Evolutionary conservation across 1,140 invertebrate genomes (phyloP), one percentile per base, ranked within the genome.

Genomic region (Dendrolimus kikuchii): DNA sequence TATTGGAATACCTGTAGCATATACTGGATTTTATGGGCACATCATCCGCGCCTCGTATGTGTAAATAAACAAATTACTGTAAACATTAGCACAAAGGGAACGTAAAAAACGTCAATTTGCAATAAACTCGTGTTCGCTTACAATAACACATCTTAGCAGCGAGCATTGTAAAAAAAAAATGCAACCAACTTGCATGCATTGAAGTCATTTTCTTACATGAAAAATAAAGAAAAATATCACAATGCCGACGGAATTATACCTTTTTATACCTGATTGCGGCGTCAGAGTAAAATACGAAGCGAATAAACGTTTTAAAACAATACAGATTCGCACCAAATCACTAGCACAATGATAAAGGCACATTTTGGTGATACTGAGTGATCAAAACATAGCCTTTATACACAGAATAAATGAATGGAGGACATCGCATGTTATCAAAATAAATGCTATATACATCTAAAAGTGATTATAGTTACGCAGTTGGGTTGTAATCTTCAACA

Each of bases 311-410:
- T 60, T 39, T 59, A 60, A 75, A 72, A 78, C 69, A 67, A 68
- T 73, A 65, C 61, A 72, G 59, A 60, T 71, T 74, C 52, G 68
- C 68, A 67, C 68, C 60, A 66, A 72, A 68, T 59, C 52, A 51
- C 60, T 66, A 68, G 71, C 78, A 86, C 81, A 86, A 83, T 86
- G 80, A 77, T 60, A 64, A 53, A 71, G 53, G 67, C 75, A 84
- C 78, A 81, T 79, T 81, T 80, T 23, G 23, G 23, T 23, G 72
- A 54, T 64, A 68, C 57, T 62, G 58, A 59, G 64, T 62, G 78
- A 86, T 74, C 81, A 86, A 86, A 86, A 86, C 83, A 86, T 86
- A 84, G 77, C 75, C 80, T 83, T 72, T 82, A 53, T 54, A 68
- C 49, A 45, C 58, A 46, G 55, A 60, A 60, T 53, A 48, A 45